Evolutionary conservation across 2,888 invertebrate species (phyloP).

Genomic region (Atethmia centrago): DNA sequence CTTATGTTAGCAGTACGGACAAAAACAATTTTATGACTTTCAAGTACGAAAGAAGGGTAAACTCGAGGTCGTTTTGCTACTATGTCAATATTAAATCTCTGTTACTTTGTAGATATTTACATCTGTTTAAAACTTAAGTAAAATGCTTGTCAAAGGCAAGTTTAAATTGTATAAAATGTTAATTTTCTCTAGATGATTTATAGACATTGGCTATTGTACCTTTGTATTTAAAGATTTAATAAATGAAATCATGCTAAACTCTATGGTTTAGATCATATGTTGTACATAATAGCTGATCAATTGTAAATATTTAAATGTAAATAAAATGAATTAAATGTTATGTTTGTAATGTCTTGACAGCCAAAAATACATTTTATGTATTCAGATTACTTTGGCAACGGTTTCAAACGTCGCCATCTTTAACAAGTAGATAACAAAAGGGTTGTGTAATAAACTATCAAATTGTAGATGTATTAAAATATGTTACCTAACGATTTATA

Average conservation of each 20-base stretch:
- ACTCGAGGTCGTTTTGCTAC: constrained; percentile 51
- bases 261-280: constrained; percentile 62
- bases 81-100: constrained; percentile 59
- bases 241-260: constrained; percentile 58
- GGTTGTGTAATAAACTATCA: constrained; percentile 90
- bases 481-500: constrained; percentile 87
- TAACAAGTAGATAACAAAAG: constrained; percentile 84
- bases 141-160: constrained; percentile 74
- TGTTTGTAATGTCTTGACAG: constrained; percentile 78
- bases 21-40: constrained; percentile 71
- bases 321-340: constrained; percentile 71
- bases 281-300: constrained; percentile 73
- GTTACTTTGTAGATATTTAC: constrained; percentile 68
- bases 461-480: constrained; percentile 83
- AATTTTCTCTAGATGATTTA: constrained; percentile 71
- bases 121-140: constrained; percentile 61
- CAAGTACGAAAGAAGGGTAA: constrained; percentile 67
- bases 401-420: constrained; percentile 72
- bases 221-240: constrained; percentile 65
- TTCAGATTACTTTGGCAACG: constrained; percentile 69
- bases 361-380: constrained; percentile 79
- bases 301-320: constrained; percentile 78
- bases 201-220: constrained; percentile 69
- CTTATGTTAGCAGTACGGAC: constrained; percentile 55
- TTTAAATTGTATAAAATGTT: constrained; percentile 69